Evolutionary conservation across 1,140 invertebrate species (phyloP), one percentile per base, ranked within the genome.

Genomic region (Drosophila kohkoa): DNA sequence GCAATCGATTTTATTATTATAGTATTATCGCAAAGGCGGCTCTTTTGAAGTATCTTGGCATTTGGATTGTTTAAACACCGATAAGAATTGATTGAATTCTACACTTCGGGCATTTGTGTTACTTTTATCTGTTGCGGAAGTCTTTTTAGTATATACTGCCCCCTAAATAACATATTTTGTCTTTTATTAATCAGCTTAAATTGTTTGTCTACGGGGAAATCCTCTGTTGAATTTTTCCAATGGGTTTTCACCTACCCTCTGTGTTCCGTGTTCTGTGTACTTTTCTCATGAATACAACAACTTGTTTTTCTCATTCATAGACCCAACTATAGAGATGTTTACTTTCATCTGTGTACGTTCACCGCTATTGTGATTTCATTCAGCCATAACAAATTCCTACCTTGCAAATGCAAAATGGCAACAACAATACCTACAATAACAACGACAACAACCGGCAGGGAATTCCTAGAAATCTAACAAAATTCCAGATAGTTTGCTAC

Each of bases 71-170:
- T 30, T 69, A 75, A 70, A 55, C 48, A 5, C 20, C 67, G 79
- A 82, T 79, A 82, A 75, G 25, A 57, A 48, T 52, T 55, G 43
- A 66, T 70, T 70, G 35, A 38, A 8, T 51, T 59, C 16, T 13
- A 1, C 4, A 41, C 15, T 38, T 25, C 20, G 35, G 10, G n/a
- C 7, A 16, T 8, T 13, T 2, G 10, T 30, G 32, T 13, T 49
- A 41, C 8, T 15, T 16, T 75, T 75, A 80, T 65, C 65, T 65
- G 43, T 51, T 35, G 30, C 55, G 77, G 71, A 80, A 70, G 43
- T 75, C 1, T 45, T 6, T 41, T 32, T 30, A 30, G 0, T 0
- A 59, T 54, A 8, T 32, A 52, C 49, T 54, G 25, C 55, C 15
- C 13, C 55, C 15, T 10, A 7, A 30, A 32, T 15, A 15, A 46